A percentile compares a stretch with the other conserved stretches of the same genome.
Evolutionary conservation across 2,113 vertebrate genomes (phyloP).

Genomic region (Tupaia chinensis): DNA sequence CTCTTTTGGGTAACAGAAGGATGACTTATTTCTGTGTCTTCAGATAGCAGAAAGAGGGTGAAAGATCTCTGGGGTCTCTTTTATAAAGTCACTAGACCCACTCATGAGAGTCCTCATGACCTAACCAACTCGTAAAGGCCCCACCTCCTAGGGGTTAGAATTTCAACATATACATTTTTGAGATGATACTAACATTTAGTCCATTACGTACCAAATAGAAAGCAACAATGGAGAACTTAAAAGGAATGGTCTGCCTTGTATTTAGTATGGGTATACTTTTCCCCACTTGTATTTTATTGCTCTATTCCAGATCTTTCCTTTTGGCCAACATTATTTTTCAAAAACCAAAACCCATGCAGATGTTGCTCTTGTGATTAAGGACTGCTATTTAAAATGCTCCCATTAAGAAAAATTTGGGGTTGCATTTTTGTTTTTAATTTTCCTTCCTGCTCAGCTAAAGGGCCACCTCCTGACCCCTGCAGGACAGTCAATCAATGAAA

Average conservation of each 20-base stretch:
- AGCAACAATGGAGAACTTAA: constrained; percentile 7
- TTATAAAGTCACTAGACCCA: not conserved
- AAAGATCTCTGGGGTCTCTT: not conserved
- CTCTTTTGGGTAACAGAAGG: not conserved
- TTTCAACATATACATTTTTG: not conserved
- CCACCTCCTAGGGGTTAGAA: not conserved
- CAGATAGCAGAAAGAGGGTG: not conserved
- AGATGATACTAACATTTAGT: not conserved
- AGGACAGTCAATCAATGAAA: constrained; percentile 52
- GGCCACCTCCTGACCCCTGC: constrained; percentile 44
- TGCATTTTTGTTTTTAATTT: constrained; percentile 51
- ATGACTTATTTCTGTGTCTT: not conserved
- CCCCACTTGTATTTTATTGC: not conserved
- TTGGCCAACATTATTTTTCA: constrained; percentile 40
- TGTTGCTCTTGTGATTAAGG: not conserved
- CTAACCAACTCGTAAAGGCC: not conserved
- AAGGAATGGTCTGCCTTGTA: constrained; percentile 1
- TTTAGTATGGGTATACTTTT: not conserved
- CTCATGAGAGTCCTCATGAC: not conserved
- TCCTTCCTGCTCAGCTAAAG: constrained; percentile 49
- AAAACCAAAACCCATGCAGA: constrained; percentile 25
- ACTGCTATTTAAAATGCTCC: constrained; percentile 51
- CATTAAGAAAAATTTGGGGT: constrained; percentile 44
- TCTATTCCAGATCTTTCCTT: constrained; percentile 51
- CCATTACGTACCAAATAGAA: not conserved